These are phyloP conservation scores for Caenorhabditis macrosperma DNA, from an alignment of 2,888 invertebrate genomes.

Conservation along the genomic window DNA sequence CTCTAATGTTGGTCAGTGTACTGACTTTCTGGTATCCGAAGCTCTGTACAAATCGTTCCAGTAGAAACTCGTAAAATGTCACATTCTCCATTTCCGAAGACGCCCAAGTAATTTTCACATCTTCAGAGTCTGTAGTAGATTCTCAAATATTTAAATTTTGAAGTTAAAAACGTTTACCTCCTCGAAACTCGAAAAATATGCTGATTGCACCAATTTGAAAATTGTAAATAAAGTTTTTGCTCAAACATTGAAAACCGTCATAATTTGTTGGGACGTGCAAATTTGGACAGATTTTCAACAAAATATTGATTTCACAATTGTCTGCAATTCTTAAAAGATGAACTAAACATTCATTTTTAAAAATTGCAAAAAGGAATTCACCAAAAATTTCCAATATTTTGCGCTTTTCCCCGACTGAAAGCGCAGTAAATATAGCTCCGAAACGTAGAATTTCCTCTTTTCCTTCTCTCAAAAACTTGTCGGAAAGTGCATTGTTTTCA, in stretches of 20 bases:
- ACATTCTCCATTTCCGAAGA: conserved; percentile 2
- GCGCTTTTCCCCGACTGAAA: conserved; percentile 14
- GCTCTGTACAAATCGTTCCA: conserved; percentile 17
- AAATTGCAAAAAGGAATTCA: not conserved
- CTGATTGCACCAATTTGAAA: conserved; percentile 9
- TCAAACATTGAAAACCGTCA: conserved; percentile 2
- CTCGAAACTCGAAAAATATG: conserved; percentile 17
- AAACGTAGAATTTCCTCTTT: conserved; percentile 8
- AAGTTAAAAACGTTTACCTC: not conserved
- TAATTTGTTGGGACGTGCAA: not conserved
- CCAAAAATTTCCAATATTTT: conserved; percentile 34
- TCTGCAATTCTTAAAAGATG: conserved; percentile 3
- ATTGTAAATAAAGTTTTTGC: not conserved
- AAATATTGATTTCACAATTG: not conserved
- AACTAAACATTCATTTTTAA: too few species aligned
- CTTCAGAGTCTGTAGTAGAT: conserved; percentile 14
- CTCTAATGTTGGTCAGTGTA: too few species aligned
- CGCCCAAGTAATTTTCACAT: not conserved
- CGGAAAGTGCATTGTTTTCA: not conserved
- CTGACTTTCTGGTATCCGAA: conserved; percentile 16
- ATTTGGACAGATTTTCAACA: not conserved
- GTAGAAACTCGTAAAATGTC: conserved; percentile 33
- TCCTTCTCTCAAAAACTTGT: not conserved
- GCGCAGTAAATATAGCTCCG: conserved; percentile 31
- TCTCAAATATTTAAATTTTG: not conserved